Conservation (phyloP, 2,797 vertebrate species). For the Pseudopleuronectes americanus region DNA sequence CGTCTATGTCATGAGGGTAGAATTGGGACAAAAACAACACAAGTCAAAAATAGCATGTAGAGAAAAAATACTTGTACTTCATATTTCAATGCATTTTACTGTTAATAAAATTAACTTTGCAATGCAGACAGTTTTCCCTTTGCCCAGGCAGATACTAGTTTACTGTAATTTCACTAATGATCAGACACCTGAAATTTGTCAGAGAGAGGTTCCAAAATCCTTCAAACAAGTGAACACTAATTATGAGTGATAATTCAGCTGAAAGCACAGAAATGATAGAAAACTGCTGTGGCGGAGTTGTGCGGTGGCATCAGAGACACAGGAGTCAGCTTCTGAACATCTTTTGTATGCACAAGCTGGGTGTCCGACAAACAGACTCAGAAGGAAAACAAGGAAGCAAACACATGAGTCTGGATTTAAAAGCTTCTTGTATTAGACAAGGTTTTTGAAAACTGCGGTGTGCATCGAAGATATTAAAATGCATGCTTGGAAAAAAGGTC, state of each 20-base stretch:
- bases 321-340: conserved; percentile 39
- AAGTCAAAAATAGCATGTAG: conserved; percentile 33
- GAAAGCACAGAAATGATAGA: conserved; percentile 33
- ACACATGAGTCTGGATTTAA: conserved; percentile 1
- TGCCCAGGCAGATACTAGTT: conserved; percentile 1
- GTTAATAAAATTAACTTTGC: conserved; percentile 1
- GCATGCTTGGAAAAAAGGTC: conserved; percentile 22
- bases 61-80: conserved; percentile 9
- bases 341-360: conserved; percentile 19
- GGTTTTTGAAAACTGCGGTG: background rate
- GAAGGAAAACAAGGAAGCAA: conserved; percentile 4
- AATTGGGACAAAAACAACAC: conserved; percentile 65
- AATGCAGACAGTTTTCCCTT: background rate
- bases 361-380: conserved; percentile 25
- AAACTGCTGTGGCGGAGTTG: conserved; percentile 29
- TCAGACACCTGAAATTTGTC: conserved; percentile 3
- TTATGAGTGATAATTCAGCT: conserved; percentile 16
- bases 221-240: too few species aligned
- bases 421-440: conserved; percentile 15
- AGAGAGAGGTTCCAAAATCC: background rate
- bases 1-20: conserved; percentile 82
- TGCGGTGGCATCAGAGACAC: conserved; percentile 43
- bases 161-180: background rate
- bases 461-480: conserved; percentile 1
- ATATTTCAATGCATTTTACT: conserved; percentile 27